A percentile compares a stretch with the other conserved stretches of the same genome.
Conservation (phyloP, 2,888 invertebrate genomes). For the Cotesia congregata region DNA sequence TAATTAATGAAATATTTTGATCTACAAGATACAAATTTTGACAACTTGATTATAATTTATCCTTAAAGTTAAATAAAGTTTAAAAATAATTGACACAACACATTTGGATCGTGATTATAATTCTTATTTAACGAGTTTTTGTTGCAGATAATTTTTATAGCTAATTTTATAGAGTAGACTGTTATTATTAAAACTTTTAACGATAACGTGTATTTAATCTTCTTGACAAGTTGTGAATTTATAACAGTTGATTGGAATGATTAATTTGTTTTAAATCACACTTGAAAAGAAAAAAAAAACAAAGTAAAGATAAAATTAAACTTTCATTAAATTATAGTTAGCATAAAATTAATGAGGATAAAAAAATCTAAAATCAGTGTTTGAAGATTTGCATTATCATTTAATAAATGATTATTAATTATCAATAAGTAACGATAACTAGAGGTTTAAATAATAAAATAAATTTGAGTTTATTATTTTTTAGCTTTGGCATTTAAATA, state of each 20-base stretch:
- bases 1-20: too few relatives aligned
- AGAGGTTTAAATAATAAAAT: background rate
- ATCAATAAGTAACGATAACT: background rate
- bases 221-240: background rate
- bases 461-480: background rate
- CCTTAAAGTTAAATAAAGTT: too few relatives aligned
- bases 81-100: too few relatives aligned
- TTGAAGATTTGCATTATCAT: background rate
- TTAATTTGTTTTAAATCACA: conserved; percentile 17
- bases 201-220: background rate
- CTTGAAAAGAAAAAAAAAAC: background rate
- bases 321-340: background rate
- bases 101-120: too few relatives aligned
- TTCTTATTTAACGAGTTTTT: too few relatives aligned
- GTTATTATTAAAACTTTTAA: background rate
- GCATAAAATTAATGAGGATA: background rate
- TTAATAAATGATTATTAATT: background rate
- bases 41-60: too few relatives aligned
- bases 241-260: conserved; percentile 12
- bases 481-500: background rate
- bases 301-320: background rate
- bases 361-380: background rate
- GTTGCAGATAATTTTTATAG: background rate
- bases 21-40: too few relatives aligned
- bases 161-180: background rate